Base-by-base conservation (phyloP, 2,888 invertebrate genomes). In the Rhagonycha lutea region DNA sequence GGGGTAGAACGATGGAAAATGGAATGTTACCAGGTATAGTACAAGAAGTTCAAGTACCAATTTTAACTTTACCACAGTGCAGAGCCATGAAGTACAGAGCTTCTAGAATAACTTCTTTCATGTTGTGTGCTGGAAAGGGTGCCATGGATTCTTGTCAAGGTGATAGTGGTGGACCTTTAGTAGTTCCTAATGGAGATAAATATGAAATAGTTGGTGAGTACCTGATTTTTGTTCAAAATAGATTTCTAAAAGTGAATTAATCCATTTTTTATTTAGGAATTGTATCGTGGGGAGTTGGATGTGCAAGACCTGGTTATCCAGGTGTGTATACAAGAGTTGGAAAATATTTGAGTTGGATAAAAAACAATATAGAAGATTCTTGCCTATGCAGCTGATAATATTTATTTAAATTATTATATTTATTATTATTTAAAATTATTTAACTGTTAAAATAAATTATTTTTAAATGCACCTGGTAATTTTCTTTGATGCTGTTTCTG, bases 111-210 rank as follows among this genome's bases (percentile, higher is more conserved):
- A 96, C 95, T 9, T 90, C 91, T 73, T 95, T 95, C 83, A 96
- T 96, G 96, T 85, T 96, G 75, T 96, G 96, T 85, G 96, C 96
- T 9, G 96, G 96, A 12, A 91, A 92, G 79, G 94, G 94, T 3
- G 91, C 91, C 7, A 93, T 94, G 84, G 96, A 96, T 87, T 96
- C 96, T 0, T 96, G 96, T 83, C 96, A 96, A 88, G 96, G 96
- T 0, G 96, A 96, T 86, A 95, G 95, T 81, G 96, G 96, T 14
- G 96, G 96, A 0, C 96, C 96, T 0, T 88, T 96, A 63, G 88
- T 96, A 0, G 88, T 96, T 4, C 93, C 94, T 79, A 92, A 92
- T 80, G 94, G 93, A 32, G 94, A 94, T 75, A 94, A 92, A 86
- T 93, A 91, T 83, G 95, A 95, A 88, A 93, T 96, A 73, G 93